These are phyloP conservation scores for Anagyrus pseudococci DNA, from an alignment of 2,888 invertebrate genomes.

Conservation along the genomic window DNA sequence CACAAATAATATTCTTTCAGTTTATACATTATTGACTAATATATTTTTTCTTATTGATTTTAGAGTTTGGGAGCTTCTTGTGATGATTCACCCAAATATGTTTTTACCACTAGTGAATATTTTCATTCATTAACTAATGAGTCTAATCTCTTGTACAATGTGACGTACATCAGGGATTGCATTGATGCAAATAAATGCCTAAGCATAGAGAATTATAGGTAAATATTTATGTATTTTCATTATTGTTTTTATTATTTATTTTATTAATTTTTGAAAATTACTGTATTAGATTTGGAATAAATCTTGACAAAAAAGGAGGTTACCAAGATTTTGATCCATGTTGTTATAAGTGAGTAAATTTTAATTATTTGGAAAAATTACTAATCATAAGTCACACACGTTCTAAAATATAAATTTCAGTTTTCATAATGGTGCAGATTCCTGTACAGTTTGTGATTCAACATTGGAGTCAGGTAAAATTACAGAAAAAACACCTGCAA, in stretches of 20 bases:
- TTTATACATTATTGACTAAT: no score
- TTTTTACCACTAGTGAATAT: constrained; percentile 24
- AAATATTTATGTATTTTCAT: background rate
- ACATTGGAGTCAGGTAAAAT: background rate
- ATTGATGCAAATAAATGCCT: constrained; percentile 38
- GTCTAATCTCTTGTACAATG: constrained; percentile 19
- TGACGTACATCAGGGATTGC: constrained; percentile 34
- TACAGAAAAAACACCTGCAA: background rate
- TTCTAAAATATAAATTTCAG: constrained; percentile 16
- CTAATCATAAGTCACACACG: background rate
- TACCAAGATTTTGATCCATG: constrained; percentile 35
- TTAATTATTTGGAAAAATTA: background rate
- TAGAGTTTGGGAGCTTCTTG: constrained; percentile 35
- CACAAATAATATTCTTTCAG: background rate
- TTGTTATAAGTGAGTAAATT: constrained; percentile 28
- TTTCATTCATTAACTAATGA: constrained; percentile 14
- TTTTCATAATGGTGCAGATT: constrained; percentile 30
- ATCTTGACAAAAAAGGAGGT: constrained; percentile 21
- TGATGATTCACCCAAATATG: constrained; percentile 29
- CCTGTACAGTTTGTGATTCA: constrained; percentile 34
- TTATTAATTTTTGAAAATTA: background rate
- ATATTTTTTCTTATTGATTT: constrained; percentile 7
- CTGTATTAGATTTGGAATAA: constrained; percentile 28
- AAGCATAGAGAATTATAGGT: constrained; percentile 35
- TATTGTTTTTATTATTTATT: background rate